These are phyloP conservation scores for Dryobotodes eremita DNA, from an alignment of 2,888 invertebrate genomes.

Conservation along the genomic window DNA sequence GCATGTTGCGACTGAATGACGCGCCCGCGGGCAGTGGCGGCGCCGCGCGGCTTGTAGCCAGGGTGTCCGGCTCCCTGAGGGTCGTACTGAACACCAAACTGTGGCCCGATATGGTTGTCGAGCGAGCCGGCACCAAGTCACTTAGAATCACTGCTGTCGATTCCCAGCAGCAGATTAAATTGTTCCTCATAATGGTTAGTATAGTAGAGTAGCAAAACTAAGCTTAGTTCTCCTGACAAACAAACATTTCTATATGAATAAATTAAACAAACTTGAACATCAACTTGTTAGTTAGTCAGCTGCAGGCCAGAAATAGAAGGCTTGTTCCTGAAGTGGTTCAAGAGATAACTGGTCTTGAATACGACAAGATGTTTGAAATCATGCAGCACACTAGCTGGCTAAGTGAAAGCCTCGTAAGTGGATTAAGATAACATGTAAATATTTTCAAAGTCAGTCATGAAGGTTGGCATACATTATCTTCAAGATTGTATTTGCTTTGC, in stretches of 20 bases:
- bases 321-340: neutral
- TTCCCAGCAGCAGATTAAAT: slow-evolving; percentile 95
- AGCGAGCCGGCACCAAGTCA: slow-evolving; percentile 96
- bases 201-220: neutral
- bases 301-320: neutral
- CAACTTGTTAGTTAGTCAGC: neutral
- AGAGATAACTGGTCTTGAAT: neutral
- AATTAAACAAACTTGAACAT: neutral
- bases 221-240: neutral
- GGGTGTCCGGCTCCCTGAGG: slow-evolving; percentile 96
- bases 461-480: slow-evolving; percentile 29
- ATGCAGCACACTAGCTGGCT: neutral
- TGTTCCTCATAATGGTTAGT: slow-evolving; percentile 95
- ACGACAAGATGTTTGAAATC: neutral
- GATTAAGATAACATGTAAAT: too few species aligned
- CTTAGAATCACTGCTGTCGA: slow-evolving; percentile 97
- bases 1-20: slow-evolving; percentile 96
- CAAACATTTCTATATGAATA: neutral
- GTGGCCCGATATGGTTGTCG: slow-evolving; percentile 98
- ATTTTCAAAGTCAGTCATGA: slow-evolving; percentile 4
- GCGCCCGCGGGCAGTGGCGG: slow-evolving; percentile 79
- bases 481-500: slow-evolving; percentile 24
- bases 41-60: slow-evolving; percentile 95
- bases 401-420: neutral
- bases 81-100: slow-evolving; percentile 98